phyloP scores from a whole-genome alignment of 2,888 invertebrate species.

The Exocentrus adspersus region DNA sequence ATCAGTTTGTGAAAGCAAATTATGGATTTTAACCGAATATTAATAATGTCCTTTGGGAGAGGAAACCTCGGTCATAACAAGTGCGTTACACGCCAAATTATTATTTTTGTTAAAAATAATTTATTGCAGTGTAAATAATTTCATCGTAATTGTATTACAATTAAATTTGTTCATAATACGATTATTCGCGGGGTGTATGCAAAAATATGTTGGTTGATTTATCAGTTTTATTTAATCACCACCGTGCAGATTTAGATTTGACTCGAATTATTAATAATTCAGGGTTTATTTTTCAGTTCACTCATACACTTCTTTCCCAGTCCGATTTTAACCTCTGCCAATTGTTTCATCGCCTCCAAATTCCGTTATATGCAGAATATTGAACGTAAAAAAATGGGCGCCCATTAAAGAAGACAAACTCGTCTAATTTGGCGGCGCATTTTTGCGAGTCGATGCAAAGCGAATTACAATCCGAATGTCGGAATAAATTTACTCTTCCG shows the following conservation, averaged over 20 bases:
- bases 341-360: neutral
- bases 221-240: constrained; percentile 2
- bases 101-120: constrained; percentile 33
- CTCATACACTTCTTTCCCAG: too few species aligned
- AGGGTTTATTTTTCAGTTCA: too few species aligned
- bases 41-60: constrained; percentile 26
- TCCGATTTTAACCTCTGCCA: too few species aligned
- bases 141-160: constrained; percentile 23
- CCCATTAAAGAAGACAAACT: constrained; percentile 19
- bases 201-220: constrained; percentile 25
- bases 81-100: constrained; percentile 26
- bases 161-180: constrained; percentile 24
- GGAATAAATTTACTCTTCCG: constrained; percentile 54
- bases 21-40: constrained; percentile 33
- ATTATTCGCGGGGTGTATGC: neutral
- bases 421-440: constrained; percentile 16
- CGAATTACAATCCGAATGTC: constrained; percentile 50
- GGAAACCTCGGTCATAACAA: constrained; percentile 6
- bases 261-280: too few species aligned
- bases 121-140: constrained; percentile 23
- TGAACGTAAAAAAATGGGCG: constrained; percentile 12
- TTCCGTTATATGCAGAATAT: neutral
- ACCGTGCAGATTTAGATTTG: constrained; percentile 6
- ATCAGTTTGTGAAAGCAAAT: constrained; percentile 36
- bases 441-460: constrained; percentile 45